Evolutionary conservation across 2,113 vertebrate genomes (phyloP).

Genomic region (Apodemus sylvaticus): DNA sequence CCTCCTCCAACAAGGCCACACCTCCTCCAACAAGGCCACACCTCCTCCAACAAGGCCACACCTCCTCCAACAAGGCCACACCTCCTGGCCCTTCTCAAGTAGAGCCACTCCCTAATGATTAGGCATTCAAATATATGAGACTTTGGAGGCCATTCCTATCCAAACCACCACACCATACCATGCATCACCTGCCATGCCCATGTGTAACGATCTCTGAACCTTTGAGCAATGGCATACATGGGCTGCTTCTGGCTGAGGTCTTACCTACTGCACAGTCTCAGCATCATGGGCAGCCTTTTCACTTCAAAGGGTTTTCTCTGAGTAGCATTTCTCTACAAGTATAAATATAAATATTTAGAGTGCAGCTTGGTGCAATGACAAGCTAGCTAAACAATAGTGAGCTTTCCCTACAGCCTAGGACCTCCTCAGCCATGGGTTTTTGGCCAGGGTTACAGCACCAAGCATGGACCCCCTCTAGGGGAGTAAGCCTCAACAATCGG

Average conservation of each 20-base stretch:
- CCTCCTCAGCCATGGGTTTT: neutral
- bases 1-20: neutral
- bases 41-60: neutral
- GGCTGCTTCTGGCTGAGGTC: too few relatives aligned
- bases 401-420: neutral
- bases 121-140: neutral
- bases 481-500: neutral
- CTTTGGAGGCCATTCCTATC: neutral
- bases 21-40: too few relatives aligned
- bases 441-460: neutral
- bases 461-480: neutral
- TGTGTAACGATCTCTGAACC: neutral
- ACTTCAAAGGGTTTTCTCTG: neutral
- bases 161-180: neutral
- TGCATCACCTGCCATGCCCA: neutral
- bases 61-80: neutral
- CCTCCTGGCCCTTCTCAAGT: neutral
- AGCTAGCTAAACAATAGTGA: neutral
- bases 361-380: neutral
- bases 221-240: neutral
- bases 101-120: neutral
- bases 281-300: neutral
- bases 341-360: neutral
- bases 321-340: neutral
- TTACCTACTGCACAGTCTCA: neutral